Conservation (phyloP, 2,113 vertebrate species). For the Pitta sordida region DNA sequence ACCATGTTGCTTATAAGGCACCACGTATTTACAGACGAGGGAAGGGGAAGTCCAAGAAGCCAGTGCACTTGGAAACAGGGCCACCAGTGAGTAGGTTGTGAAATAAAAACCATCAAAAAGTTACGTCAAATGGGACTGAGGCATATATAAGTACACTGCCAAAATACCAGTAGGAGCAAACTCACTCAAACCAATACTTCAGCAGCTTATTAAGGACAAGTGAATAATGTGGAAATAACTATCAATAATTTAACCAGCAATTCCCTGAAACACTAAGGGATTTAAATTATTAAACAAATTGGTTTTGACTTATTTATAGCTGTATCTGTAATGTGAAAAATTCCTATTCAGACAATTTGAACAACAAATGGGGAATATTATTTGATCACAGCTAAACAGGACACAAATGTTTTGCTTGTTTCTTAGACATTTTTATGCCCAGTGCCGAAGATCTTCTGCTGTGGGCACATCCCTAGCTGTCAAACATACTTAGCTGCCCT, state of each 20-base stretch:
- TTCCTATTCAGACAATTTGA: background rate
- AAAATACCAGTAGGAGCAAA: background rate
- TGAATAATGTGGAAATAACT: background rate
- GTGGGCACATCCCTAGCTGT: background rate
- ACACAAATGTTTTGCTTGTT: background rate
- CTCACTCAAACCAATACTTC: background rate
- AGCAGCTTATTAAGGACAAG: background rate
- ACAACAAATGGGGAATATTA: background rate
- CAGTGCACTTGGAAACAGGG: too few relatives aligned
- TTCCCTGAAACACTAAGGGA: background rate
- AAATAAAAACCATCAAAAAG: background rate
- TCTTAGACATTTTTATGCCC: background rate
- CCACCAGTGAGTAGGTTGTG: background rate
- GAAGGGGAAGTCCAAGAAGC: background rate
- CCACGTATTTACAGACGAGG: background rate
- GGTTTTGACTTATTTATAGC: background rate
- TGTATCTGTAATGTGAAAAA: background rate
- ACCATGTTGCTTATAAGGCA: background rate
- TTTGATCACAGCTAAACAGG: background rate
- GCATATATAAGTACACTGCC: too few relatives aligned
- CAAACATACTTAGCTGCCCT: background rate
- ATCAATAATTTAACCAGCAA: background rate
- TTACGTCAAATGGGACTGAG: accelerated
- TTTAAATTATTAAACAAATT: background rate
- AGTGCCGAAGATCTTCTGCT: background rate